Percentiles rank a stretch among this genome's conserved stretches.
Conservation (phyloP, 2,888 invertebrate species). For the Sepiola atlantica region DNA sequence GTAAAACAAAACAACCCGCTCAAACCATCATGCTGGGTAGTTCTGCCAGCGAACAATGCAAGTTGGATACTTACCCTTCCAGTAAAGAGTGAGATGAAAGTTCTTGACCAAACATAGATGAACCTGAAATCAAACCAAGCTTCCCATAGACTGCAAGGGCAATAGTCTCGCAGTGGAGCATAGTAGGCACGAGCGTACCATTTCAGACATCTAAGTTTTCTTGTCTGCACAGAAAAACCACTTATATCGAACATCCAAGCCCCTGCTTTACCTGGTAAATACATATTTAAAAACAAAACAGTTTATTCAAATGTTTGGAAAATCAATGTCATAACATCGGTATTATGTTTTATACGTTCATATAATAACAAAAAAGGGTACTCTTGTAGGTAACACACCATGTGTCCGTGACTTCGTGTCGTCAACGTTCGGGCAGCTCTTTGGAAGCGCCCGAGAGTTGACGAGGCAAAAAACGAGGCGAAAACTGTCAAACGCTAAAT, state of each 20-base stretch:
- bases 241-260: background rate
- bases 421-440: too few relatives aligned
- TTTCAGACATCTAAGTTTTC: background rate
- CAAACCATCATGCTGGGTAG: too few relatives aligned
- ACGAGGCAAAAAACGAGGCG: too few relatives aligned
- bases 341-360: background rate
- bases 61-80: background rate
- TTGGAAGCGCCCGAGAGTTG: too few relatives aligned
- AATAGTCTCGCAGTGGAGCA: background rate
- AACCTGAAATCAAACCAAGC: background rate
- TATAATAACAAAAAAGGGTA: too few relatives aligned
- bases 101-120: rapidly evolving
- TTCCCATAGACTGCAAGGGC: background rate
- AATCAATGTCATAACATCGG: background rate
- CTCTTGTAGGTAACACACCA: too few relatives aligned
- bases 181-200: background rate
- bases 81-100: background rate
- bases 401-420: too few relatives aligned
- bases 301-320: background rate
- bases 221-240: background rate
- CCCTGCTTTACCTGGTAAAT: background rate
- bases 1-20: too few relatives aligned
- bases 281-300: too few relatives aligned
- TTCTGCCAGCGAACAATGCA: background rate
- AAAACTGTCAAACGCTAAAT: too few relatives aligned